These are phyloP conservation scores for Ibycter americanus DNA, from an alignment of 2,797 vertebrate genomes.

Conservation along the genomic window DNA sequence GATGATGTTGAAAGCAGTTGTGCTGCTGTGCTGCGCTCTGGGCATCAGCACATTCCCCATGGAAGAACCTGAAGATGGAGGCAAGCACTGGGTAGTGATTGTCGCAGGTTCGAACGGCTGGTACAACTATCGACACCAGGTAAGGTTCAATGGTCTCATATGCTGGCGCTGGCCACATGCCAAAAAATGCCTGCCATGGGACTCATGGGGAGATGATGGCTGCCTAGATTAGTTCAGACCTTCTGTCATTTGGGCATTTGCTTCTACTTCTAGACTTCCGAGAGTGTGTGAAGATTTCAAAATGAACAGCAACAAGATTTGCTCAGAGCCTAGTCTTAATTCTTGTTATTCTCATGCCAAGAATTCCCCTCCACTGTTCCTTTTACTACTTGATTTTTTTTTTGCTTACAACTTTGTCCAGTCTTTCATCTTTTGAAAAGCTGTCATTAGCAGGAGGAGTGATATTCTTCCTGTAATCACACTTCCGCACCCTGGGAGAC, in stretches of 20 bases:
- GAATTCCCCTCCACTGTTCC: not conserved
- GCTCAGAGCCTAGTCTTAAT: not conserved
- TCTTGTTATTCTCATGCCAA: not conserved
- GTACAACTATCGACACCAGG: constrained; percentile 98
- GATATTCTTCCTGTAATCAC: not conserved
- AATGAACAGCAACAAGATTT: not conserved
- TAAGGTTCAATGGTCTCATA: constrained; percentile 52
- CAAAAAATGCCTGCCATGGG: not conserved
- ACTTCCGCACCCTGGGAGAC: not conserved
- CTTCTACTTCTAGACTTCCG: not conserved
- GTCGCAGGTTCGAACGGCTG: constrained; percentile 93
- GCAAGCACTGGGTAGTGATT: constrained; percentile 94
- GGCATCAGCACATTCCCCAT: constrained; percentile 51
- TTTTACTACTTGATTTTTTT: not conserved
- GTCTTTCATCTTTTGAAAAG: not conserved
- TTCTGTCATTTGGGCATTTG: not conserved
- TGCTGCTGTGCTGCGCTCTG: constrained; percentile 75
- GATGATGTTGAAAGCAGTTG: constrained; percentile 72
- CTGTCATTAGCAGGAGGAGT: not conserved
- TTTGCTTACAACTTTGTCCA: not conserved
- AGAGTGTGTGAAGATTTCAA: not conserved
- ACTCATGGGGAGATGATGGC: not conserved
- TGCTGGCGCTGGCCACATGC: not conserved
- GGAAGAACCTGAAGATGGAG: constrained; percentile 76
- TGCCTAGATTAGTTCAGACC: not conserved